phyloP scores from a whole-genome alignment of 2,113 vertebrate species.

The Neogobius melanostomus region DNA sequence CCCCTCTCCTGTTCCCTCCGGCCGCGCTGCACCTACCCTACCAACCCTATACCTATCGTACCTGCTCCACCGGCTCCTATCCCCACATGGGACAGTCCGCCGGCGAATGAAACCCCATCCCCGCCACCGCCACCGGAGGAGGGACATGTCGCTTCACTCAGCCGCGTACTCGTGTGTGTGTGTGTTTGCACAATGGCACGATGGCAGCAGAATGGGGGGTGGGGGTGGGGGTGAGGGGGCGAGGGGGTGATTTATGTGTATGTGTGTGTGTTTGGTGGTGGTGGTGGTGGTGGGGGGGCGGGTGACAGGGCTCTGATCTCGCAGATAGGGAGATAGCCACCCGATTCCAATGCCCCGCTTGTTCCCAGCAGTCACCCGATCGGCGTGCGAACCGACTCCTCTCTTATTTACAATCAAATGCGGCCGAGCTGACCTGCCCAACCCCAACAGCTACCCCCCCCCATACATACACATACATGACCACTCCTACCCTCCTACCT shows the following conservation, averaged over 20 bases:
- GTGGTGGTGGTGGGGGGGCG: slow-evolving; percentile 54
- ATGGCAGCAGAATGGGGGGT: slow-evolving; percentile 51
- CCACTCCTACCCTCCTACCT: slow-evolving; percentile 19
- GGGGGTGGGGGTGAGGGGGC: slow-evolving; percentile 7
- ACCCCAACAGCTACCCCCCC: slow-evolving; percentile 37
- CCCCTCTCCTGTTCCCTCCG: too few relatives aligned
- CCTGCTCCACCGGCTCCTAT: too few relatives aligned
- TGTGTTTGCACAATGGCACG: slow-evolving; percentile 61
- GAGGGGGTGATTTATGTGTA: slow-evolving; percentile 5
- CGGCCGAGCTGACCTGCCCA: slow-evolving; percentile 70
- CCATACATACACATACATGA: slow-evolving; percentile 7
- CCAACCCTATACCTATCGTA: too few relatives aligned
- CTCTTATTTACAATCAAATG: slow-evolving; percentile 84
- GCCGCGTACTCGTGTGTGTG: slow-evolving; percentile 41
- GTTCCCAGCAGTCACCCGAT: slow-evolving; percentile 87
- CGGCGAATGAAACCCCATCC: slow-evolving; percentile 85
- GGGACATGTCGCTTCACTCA: slow-evolving; percentile 83
- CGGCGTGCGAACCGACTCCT: slow-evolving; percentile 88
- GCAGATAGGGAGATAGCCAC: slow-evolving; percentile 86
- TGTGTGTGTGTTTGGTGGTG: slow-evolving; percentile 16
- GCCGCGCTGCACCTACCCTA: too few relatives aligned
- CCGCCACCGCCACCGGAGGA: slow-evolving; percentile 68
- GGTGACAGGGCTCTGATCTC: slow-evolving; percentile 86
- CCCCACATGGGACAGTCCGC: slow-evolving; percentile 15
- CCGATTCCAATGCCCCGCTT: slow-evolving; percentile 89